Conservation (phyloP, 2,888 invertebrate species). For the Macrosiphum euphorbiae region DNA sequence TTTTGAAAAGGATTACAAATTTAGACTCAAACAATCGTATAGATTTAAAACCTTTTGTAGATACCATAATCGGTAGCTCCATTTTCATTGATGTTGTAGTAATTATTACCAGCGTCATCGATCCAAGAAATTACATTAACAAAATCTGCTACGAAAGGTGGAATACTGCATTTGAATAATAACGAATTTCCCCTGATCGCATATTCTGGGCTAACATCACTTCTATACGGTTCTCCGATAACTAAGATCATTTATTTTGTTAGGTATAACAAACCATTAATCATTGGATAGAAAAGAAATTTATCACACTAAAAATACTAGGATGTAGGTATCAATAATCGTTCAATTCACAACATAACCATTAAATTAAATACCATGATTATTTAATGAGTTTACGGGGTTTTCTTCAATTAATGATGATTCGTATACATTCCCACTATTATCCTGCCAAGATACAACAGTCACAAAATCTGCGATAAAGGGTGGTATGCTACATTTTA, state of each 20-base stretch:
- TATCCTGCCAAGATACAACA: conserved; percentile 72
- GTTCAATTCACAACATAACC: background rate
- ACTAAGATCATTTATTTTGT: conserved; percentile 16
- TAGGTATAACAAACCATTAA: background rate
- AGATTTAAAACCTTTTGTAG: background rate
- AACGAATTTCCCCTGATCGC: conserved; percentile 91
- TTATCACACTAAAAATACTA: background rate
- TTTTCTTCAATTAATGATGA: conserved; percentile 22
- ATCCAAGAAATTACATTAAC: conserved; percentile 89
- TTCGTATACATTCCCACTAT: conserved; percentile 62
- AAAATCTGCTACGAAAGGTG: conserved; percentile 93
- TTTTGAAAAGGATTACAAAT: conserved; percentile 30
- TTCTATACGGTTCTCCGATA: conserved; percentile 52
- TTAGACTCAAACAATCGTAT: background rate
- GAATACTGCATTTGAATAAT: conserved; percentile 89
- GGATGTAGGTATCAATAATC: background rate
- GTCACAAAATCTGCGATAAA: conserved; percentile 92
- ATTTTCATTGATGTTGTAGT: conserved; percentile 73
- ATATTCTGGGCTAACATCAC: conserved; percentile 77
- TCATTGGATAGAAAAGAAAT: conserved; percentile 35
- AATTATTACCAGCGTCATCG: conserved; percentile 83
- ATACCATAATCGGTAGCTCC: conserved; percentile 52
- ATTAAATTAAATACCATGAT: conserved; percentile 28
- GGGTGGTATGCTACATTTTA: conserved; percentile 91
- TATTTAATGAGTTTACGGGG: background rate